Evolutionary conservation across 2,113 vertebrate species (phyloP).

Genomic region (Pelvicachromis taeniatus): DNA sequence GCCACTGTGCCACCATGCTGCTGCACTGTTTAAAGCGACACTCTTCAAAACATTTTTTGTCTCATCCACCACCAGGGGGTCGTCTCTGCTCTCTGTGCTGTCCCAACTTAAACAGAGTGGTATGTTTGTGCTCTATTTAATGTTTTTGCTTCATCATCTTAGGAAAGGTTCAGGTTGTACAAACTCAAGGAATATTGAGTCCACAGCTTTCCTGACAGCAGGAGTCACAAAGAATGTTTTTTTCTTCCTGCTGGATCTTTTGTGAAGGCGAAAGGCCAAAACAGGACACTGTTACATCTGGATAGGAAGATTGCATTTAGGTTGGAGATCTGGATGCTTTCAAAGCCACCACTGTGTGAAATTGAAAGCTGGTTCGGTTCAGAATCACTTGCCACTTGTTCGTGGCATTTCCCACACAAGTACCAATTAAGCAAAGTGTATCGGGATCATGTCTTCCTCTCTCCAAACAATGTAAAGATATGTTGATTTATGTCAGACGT

Average conservation of each 20-base stretch:
- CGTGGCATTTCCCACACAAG: not conserved
- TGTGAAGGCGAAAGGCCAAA: no score
- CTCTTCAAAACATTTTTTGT: not conserved
- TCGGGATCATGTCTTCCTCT: not conserved
- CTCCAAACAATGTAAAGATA: not conserved
- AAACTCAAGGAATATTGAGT: no score
- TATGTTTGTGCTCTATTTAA: not conserved
- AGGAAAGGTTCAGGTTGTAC: no score
- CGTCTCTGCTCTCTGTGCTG: not conserved
- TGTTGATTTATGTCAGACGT: not conserved
- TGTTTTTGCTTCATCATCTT: no score
- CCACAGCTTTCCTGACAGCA: no score
- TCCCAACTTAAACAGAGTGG: not conserved
- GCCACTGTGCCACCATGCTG: no score
- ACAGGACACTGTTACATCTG: not conserved
- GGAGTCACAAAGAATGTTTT: no score
- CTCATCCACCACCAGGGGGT: not conserved
- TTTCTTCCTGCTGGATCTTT: not conserved
- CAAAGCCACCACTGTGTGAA: not conserved
- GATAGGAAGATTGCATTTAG: not conserved
- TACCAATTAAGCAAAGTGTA: not conserved
- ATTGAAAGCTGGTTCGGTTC: not conserved
- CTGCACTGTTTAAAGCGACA: no score
- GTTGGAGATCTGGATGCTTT: not conserved
- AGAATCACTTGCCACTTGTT: not conserved